Percentiles rank a stretch among this genome's conserved stretches.
Conservation (phyloP, 2,888 invertebrate genomes). For the Deilephila elpenor region DNA sequence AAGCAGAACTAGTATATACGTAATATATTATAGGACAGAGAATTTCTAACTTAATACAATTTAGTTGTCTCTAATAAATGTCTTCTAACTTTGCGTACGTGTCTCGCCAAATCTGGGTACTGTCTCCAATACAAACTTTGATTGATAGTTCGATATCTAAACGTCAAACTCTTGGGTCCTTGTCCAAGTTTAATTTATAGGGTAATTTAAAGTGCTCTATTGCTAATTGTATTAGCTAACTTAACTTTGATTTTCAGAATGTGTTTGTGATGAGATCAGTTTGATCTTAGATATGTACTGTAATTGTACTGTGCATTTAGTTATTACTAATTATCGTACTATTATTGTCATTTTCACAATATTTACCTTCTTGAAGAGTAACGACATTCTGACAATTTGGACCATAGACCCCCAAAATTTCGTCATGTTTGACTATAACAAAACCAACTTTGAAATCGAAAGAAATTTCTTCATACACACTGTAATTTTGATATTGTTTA, state of each 20-base stretch:
- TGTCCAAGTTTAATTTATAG: neutral
- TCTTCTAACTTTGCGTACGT: neutral
- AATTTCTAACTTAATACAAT: neutral
- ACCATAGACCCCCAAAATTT: neutral
- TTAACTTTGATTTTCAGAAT: neutral
- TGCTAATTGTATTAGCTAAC: neutral
- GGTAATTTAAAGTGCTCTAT: neutral
- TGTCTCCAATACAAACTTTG: neutral
- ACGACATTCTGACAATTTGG: no score
- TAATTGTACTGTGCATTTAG: no score
- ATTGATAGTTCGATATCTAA: conserved; percentile 1
- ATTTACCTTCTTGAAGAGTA: no score
- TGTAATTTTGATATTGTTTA: neutral
- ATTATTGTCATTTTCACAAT: no score
- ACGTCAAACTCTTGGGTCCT: neutral
- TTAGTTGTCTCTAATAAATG: neutral
- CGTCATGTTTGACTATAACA: neutral
- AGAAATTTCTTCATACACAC: neutral
- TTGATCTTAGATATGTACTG: no score
- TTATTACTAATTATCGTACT: no score
- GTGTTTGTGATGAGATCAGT: neutral
- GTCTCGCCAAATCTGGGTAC: neutral
- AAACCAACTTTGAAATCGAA: neutral
- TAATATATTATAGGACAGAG: neutral
- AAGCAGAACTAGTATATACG: neutral